Evolutionary conservation across 2,888 invertebrate species (phyloP).

Genomic region (Eremobia ochroleuca): DNA sequence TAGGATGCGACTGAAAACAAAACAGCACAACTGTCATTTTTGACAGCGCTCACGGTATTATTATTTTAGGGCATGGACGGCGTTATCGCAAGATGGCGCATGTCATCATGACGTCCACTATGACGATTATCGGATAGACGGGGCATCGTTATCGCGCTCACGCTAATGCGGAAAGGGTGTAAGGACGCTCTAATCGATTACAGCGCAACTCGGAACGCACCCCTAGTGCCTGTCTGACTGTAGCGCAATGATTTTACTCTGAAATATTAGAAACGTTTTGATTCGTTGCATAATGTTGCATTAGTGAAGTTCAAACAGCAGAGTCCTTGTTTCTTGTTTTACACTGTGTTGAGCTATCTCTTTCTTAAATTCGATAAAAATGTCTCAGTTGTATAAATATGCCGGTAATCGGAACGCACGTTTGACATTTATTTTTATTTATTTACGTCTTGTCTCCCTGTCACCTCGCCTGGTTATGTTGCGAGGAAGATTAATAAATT

Average conservation of each 20-base stretch:
- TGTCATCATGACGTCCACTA: no score
- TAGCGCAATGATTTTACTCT: background rate
- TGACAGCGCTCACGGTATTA: no score
- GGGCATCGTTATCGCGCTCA: no score
- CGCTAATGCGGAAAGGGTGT: no score
- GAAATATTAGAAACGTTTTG: background rate
- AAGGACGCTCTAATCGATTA: no score
- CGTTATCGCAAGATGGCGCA: no score
- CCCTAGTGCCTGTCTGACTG: background rate
- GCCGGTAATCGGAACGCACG: slow-evolving; percentile 25
- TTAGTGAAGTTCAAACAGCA: background rate
- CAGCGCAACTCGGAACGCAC: no score
- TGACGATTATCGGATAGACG: no score
- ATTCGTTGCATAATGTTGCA: background rate
- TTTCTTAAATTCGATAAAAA: slow-evolving; percentile 9
- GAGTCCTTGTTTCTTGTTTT: slow-evolving; percentile 14
- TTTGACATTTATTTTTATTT: slow-evolving; percentile 56
- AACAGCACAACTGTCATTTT: no score
- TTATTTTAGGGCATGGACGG: no score
- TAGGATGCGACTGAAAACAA: no score
- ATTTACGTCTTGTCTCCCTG: slow-evolving; percentile 35
- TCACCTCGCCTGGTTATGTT: background rate
- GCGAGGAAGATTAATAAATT: background rate
- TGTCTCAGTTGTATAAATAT: background rate
- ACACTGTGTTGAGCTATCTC: slow-evolving; percentile 7